Percentiles rank a stretch among this genome's conserved stretches.
Conservation (phyloP, 2,113 vertebrate species). For the Hassar affinis region DNA sequence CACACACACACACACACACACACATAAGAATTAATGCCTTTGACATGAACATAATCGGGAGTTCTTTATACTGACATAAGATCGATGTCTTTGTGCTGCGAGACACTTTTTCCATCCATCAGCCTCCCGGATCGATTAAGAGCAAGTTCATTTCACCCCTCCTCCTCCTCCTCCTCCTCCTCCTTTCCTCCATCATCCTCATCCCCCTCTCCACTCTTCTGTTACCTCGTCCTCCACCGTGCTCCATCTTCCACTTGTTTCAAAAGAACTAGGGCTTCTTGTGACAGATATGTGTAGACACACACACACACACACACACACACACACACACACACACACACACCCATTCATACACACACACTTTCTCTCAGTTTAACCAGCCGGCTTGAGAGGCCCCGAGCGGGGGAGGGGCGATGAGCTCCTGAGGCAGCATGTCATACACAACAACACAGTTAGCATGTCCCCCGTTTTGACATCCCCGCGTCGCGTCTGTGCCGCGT, state of each 20-base stretch:
- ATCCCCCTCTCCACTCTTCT: constrained; percentile 11
- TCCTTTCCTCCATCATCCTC: constrained; percentile 18
- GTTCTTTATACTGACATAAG: constrained; percentile 15
- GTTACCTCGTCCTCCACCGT: constrained; percentile 1
- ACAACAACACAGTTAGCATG: neutral
- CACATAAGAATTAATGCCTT: constrained; percentile 1
- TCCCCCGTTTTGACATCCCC: neutral
- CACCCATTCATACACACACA: constrained; percentile 33
- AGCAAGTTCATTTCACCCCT: constrained; percentile 27
- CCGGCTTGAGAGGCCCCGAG: constrained; percentile 65
- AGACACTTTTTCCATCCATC: constrained; percentile 19
- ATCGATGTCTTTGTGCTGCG: constrained; percentile 38
- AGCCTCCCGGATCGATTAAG: constrained; percentile 48
- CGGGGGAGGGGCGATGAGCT: constrained; percentile 22
- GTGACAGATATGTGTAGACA: constrained; percentile 59
- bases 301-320: constrained; percentile 33
- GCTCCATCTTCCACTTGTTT: constrained; percentile 43
- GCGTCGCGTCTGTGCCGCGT: neutral
- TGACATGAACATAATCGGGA: constrained; percentile 1
- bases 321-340: constrained; percentile 8
- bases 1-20: neutral
- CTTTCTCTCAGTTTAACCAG: constrained; percentile 51
- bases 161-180: constrained; percentile 4
- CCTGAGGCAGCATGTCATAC: constrained; percentile 45
- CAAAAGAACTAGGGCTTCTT: constrained; percentile 56